These are phyloP conservation scores for Lomographa bimaculata DNA, from an alignment of 2,888 invertebrate genomes.

Conservation along the genomic window DNA sequence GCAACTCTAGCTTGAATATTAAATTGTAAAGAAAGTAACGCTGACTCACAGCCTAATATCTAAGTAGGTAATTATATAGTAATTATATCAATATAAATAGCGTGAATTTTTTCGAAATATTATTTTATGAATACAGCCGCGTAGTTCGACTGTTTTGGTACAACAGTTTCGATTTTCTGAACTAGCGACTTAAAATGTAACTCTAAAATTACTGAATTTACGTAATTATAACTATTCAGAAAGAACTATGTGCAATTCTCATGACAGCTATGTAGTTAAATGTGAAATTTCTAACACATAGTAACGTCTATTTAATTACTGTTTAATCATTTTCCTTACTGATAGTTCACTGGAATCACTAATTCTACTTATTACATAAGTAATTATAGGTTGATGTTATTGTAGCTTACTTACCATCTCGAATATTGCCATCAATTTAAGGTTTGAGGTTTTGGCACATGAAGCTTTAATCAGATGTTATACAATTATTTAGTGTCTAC, in stretches of 20 bases:
- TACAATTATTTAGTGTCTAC: slow-evolving; percentile 16
- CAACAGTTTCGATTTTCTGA: slow-evolving; percentile 10
- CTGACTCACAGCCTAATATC: slow-evolving; percentile 80
- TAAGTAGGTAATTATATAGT: slow-evolving; percentile 61
- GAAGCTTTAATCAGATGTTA: slow-evolving; percentile 21
- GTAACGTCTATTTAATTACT: slow-evolving; percentile 48
- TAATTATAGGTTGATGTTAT: slow-evolving; percentile 25
- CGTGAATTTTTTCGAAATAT: slow-evolving; percentile 35
- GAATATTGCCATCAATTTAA: slow-evolving; percentile 48
- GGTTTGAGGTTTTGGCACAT: slow-evolving; percentile 66
- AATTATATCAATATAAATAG: slow-evolving; percentile 53
- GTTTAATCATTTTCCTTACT: slow-evolving; percentile 36
- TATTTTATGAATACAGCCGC: slow-evolving; percentile 30
- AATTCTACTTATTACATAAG: slow-evolving; percentile 35
- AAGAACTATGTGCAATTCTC: slow-evolving; percentile 53
- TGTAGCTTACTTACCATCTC: slow-evolving; percentile 31
- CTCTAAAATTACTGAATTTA: slow-evolving; percentile 66
- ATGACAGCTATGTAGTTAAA: slow-evolving; percentile 53
- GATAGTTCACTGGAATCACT: slow-evolving; percentile 38
- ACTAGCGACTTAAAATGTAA: slow-evolving; percentile 46
- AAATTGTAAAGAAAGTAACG: slow-evolving; percentile 75
- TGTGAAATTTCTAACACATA: slow-evolving; percentile 60
- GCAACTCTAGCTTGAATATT: slow-evolving; percentile 81
- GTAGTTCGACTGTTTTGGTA: slow-evolving; percentile 8
- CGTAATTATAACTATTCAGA: slow-evolving; percentile 53